Conservation (phyloP, 2,888 invertebrate genomes). For the Lasioglossum lativentre region DNA sequence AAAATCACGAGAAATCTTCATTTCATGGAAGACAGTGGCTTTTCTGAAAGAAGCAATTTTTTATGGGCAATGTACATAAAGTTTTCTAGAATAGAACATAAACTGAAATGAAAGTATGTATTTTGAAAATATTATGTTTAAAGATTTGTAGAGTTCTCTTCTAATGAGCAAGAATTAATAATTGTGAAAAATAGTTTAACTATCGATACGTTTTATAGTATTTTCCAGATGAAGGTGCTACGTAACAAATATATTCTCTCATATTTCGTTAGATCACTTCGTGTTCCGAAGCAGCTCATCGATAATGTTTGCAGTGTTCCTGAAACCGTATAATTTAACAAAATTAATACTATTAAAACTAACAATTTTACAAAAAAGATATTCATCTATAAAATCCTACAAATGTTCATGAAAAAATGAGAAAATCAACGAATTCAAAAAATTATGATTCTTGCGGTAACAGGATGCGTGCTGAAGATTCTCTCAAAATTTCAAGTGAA, state of each 20-base stretch:
- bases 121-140: not conserved
- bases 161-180: not conserved
- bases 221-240: not conserved
- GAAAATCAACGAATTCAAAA: not conserved
- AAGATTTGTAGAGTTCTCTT: not conserved
- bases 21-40: not conserved
- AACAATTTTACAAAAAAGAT: too few species aligned
- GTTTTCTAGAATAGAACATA: not conserved
- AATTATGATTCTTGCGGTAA: not conserved
- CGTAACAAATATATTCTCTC: not conserved
- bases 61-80: not conserved
- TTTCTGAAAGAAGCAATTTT: not conserved
- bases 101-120: not conserved
- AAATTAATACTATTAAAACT: not conserved
- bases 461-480: not conserved
- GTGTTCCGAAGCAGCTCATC: slow-evolving; percentile 6
- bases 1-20: not conserved
- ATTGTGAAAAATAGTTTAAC: not conserved
- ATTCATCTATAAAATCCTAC: too few species aligned
- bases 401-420: too few species aligned
- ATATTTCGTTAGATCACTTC: not conserved
- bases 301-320: not conserved
- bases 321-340: not conserved
- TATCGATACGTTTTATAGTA: not conserved
- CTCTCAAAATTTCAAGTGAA: not conserved